Base-by-base conservation (phyloP, 2,797 vertebrate species). In the Hipposideros larvatus region DNA sequence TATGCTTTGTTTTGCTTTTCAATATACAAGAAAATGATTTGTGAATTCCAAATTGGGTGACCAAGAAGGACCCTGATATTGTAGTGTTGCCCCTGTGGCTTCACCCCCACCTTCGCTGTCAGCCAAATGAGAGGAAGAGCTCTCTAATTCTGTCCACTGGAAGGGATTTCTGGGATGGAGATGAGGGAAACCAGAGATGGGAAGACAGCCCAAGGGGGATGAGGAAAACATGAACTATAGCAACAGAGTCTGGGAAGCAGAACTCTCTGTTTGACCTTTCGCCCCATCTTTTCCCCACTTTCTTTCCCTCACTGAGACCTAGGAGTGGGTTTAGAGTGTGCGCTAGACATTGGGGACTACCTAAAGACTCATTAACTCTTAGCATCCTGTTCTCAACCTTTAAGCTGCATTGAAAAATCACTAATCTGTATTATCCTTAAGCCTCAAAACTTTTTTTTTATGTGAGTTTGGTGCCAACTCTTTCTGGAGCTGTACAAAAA, bases 381-480 rank as follows among this genome's bases (percentile, higher is more conserved):
- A 57, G 55, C 13, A 37, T 91, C 71, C 22, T 89, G 59, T 74
- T 82, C 41, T 79, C 65, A 74, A 1, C 63, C 61, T 83, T 51
- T 26, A 75, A 63, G 31, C 63, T 74, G 41, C 63, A n/a, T 16
- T 90, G 70, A 92, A 48, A 95, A 92, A 46, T 57, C 28, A 59
- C 14, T 79, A 31, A 57, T 59, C 34, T 85, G 53, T 94, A 48
- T 87, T 83, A 94, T 71, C 65, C 70, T 92, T 94, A 92, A 92
- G 91, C 79, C 93, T 96, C 96, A 95, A 91, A 71, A 71, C 48
- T 46, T 80, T 91, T 87, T 65, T 87, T 59, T 74, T 66, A 90
- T 41, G 48, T 94, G 65, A 55, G 75, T 96, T 80, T 82, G 93
- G 75, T 97, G 93, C 95, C 95, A 97, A 90, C 75, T 88, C 70